phyloP scores from a whole-genome alignment of 2,113 vertebrate species.

The Neofelis nebulosa region DNA sequence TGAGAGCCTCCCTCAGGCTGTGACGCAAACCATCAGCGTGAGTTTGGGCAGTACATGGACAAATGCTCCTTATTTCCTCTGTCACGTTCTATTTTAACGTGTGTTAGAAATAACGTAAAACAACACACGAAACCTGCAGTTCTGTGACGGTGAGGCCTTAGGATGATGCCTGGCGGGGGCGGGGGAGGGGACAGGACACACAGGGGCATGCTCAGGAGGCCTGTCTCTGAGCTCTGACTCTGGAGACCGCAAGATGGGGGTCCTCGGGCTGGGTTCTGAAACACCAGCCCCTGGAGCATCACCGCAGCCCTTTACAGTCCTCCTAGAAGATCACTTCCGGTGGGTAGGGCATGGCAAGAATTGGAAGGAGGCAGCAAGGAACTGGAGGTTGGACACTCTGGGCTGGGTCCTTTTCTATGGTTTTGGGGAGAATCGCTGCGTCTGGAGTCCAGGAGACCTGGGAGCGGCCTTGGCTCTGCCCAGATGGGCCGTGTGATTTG shows the following conservation, averaged over 20 bases:
- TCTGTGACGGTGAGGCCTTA: not conserved
- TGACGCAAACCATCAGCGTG: accelerated
- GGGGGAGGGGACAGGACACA: not conserved
- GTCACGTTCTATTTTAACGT: not conserved
- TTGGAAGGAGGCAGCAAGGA: not conserved
- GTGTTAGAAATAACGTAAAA: not conserved
- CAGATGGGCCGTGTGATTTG: not conserved
- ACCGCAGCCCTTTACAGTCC: not conserved
- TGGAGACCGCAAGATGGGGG: not conserved
- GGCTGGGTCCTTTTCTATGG: accelerated
- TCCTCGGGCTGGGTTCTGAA: not conserved
- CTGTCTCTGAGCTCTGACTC: not conserved
- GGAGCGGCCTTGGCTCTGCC: not conserved
- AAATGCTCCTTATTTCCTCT: not conserved
- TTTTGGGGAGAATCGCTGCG: accelerated
- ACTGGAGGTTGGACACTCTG: not conserved
- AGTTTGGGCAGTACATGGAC: not conserved
- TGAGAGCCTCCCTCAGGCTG: not conserved
- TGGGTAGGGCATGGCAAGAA: accelerated
- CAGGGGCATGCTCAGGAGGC: not conserved
- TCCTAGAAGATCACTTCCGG: not conserved
- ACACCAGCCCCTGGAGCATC: not conserved
- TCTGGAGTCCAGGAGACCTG: not conserved
- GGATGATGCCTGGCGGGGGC: accelerated
- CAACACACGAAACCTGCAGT: accelerated